Conservation (phyloP, 1,140 invertebrate genomes). For the Cheumatopsyche charites region DNA sequence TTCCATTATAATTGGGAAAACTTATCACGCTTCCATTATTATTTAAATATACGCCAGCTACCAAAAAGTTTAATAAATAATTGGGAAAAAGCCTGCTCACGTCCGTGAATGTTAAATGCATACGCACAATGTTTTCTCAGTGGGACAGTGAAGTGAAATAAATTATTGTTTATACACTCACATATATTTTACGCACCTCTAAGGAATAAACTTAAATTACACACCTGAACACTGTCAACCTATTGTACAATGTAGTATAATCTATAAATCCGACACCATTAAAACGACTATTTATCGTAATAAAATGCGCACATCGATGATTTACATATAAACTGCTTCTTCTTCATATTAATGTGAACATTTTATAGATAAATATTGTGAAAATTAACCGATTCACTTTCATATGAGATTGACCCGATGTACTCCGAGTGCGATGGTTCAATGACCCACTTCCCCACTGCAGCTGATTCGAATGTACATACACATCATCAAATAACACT, state of each 20-base stretch:
- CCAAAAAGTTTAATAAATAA: conserved; percentile 1
- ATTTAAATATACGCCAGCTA: conserved; percentile 9
- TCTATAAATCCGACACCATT: conserved; percentile 1
- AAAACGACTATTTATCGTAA: not conserved
- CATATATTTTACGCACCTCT: not conserved
- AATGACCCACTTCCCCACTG: conserved; percentile 17
- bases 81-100: not conserved
- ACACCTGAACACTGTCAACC: not conserved
- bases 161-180: not conserved
- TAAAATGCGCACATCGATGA: not conserved
- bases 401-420: not conserved
- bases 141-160: conserved; percentile 14
- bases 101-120: conserved; percentile 15
- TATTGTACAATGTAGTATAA: not conserved
- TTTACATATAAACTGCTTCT: not conserved
- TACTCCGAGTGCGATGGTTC: not conserved
- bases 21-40: conserved; percentile 17
- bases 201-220: not conserved
- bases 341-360: too few species aligned
- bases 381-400: conserved; percentile 8
- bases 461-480: too few species aligned
- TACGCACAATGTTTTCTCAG: conserved; percentile 2
- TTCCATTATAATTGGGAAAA: conserved; percentile 2
- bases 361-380: too few species aligned
- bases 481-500: too few species aligned